phyloP scores from a whole-genome alignment of 92 coral and sea anemone genomes.

The Epizoanthus scotinus region DNA sequence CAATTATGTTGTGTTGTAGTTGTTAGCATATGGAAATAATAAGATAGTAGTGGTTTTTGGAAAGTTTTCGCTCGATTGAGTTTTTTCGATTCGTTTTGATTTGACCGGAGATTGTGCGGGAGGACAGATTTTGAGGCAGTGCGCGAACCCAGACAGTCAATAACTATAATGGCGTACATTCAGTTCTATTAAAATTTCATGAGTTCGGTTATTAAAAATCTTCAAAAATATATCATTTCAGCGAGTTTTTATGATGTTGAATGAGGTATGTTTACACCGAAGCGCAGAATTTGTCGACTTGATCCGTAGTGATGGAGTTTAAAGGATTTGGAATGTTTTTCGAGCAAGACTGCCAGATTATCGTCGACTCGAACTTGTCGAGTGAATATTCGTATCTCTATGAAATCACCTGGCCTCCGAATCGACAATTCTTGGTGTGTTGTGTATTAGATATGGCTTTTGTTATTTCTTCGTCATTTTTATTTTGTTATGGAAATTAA shows the following conservation, averaged over 20 bases:
- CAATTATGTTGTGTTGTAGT: slow-evolving; percentile 49
- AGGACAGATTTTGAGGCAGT: not conserved
- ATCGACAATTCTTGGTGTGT: slow-evolving; percentile 65
- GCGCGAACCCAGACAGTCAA: slow-evolving; percentile 12
- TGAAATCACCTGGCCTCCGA: slow-evolving; percentile 64
- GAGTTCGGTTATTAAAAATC: slow-evolving; percentile 83
- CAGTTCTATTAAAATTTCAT: slow-evolving; percentile 80
- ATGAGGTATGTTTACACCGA: slow-evolving; percentile 65
- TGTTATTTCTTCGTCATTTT: slow-evolving; percentile 71
- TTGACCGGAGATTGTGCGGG: slow-evolving; percentile 22
- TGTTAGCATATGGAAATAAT: slow-evolving; percentile 31
- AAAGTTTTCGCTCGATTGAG: slow-evolving; percentile 15
- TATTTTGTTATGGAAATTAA: slow-evolving; percentile 77
- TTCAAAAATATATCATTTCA: slow-evolving; percentile 77
- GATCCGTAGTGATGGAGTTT: slow-evolving; percentile 31
- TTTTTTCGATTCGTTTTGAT: slow-evolving; percentile 22
- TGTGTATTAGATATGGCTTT: slow-evolving; percentile 63
- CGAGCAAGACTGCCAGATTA: slow-evolving; percentile 17
- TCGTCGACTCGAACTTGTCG: slow-evolving; percentile 18
- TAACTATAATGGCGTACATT: slow-evolving; percentile 57
- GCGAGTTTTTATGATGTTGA: slow-evolving; percentile 53
- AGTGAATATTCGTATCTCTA: slow-evolving; percentile 27
- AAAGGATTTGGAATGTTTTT: slow-evolving; percentile 28
- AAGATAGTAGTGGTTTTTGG: slow-evolving; percentile 6
- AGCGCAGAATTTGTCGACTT: slow-evolving; percentile 31